phyloP scores from a whole-genome alignment of 2,113 vertebrate genomes.

The Drymodes brunneopygia region DNA sequence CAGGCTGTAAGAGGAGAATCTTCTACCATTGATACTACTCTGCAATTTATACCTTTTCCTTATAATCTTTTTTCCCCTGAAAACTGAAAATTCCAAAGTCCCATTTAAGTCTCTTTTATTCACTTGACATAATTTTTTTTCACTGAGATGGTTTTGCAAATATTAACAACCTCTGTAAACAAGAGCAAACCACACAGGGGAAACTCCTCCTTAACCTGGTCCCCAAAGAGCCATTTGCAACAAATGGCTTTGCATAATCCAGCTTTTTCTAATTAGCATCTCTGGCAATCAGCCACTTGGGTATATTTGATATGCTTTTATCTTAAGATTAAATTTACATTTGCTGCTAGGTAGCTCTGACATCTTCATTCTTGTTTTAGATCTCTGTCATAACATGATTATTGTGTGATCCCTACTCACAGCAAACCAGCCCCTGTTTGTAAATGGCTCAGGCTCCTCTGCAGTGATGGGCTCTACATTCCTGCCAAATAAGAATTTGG shows the following conservation, averaged over 20 bases:
- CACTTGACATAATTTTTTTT: neutral
- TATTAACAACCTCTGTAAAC: constrained; percentile 53
- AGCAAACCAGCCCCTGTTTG: neutral
- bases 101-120: neutral
- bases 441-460: neutral
- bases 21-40: neutral
- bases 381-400: neutral
- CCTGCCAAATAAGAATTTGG: neutral
- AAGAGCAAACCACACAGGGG: constrained; percentile 41
- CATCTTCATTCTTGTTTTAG: constrained; percentile 31
- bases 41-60: neutral
- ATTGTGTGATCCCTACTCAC: neutral
- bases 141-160: neutral
- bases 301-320: constrained; percentile 44
- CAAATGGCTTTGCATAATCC: constrained; percentile 17
- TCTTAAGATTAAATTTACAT: constrained; percentile 52
- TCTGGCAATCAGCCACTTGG: constrained; percentile 43
- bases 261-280: constrained; percentile 55
- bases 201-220: constrained; percentile 11
- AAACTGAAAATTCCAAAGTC: neutral
- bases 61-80: neutral
- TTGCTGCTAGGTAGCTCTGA: constrained; percentile 31
- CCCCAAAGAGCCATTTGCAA: constrained; percentile 34
- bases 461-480: neutral
- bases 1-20: neutral